Evolutionary conservation across 2,888 invertebrate genomes (phyloP).

Genomic region (Morpho achilles): DNA sequence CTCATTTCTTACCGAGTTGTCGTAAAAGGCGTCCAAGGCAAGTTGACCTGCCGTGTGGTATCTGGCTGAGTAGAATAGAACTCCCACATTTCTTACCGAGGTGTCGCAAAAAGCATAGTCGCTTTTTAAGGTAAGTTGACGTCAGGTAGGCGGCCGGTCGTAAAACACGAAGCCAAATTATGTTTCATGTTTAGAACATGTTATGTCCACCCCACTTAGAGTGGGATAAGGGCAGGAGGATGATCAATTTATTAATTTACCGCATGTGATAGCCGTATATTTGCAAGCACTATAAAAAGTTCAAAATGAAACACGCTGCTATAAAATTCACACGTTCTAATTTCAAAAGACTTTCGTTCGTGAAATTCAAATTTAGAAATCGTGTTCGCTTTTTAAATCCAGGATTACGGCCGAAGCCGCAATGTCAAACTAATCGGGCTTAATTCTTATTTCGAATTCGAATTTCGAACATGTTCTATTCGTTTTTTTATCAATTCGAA

Average conservation of each 20-base stretch:
- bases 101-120: too few species aligned
- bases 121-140: too few species aligned
- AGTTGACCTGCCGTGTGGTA: too few species aligned
- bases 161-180: too few species aligned
- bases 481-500: constrained; percentile 8
- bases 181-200: too few species aligned
- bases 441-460: constrained; percentile 28
- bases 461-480: constrained; percentile 23
- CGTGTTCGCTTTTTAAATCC: constrained; percentile 39
- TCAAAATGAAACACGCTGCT: constrained; percentile 30
- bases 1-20: too few species aligned
- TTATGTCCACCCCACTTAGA: too few species aligned
- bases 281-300: background rate
- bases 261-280: constrained; percentile 13
- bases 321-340: constrained; percentile 41
- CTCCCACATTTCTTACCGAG: too few species aligned
- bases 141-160: too few species aligned
- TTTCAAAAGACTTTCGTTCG: constrained; percentile 40
- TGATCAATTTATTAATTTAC: background rate
- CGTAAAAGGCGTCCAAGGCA: too few species aligned
- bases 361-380: constrained; percentile 46
- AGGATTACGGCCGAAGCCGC: constrained; percentile 34
- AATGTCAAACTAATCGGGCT: constrained; percentile 39
- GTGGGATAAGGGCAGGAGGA: too few species aligned
- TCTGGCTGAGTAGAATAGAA: too few species aligned